phyloP scores from a whole-genome alignment of 2,797 vertebrate species.

The Oryzias sinensis region DNA sequence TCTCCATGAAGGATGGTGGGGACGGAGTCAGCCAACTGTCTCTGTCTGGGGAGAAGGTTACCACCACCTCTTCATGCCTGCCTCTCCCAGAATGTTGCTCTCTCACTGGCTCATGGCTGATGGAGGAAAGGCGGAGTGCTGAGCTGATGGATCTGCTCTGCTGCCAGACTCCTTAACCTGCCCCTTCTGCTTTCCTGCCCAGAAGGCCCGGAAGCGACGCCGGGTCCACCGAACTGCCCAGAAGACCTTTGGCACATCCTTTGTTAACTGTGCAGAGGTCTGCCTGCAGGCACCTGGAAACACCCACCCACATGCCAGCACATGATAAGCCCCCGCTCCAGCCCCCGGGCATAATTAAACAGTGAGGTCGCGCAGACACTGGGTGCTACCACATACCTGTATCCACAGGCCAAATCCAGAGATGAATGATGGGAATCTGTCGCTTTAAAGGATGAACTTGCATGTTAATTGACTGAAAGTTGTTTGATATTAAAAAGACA shows the following conservation, averaged over 20 bases:
- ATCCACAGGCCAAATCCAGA: conserved; percentile 9
- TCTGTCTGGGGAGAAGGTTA: too few species aligned
- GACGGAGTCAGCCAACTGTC: too few species aligned
- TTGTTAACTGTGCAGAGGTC: conserved; percentile 22
- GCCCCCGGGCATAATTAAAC: conserved; percentile 53
- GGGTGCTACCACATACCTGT: conserved; percentile 27
- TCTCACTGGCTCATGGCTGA: conserved; percentile 30
- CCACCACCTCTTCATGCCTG: background rate
- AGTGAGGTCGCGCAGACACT: conserved; percentile 21
- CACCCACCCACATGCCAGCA: conserved; percentile 23
- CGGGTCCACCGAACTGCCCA: conserved; percentile 27
- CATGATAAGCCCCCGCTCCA: conserved; percentile 6
- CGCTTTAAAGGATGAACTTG: conserved; percentile 47
- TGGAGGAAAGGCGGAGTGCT: conserved; percentile 24
- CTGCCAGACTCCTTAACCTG: conserved; percentile 22
- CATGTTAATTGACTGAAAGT: conserved; percentile 36
- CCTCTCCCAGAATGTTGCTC: conserved; percentile 19
- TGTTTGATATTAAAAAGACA: conserved; percentile 2
- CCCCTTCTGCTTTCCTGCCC: conserved; percentile 12
- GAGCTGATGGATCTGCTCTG: conserved; percentile 30
- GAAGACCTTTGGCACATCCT: conserved; percentile 39
- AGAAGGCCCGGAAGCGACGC: conserved; percentile 13
- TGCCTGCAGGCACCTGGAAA: conserved; percentile 20
- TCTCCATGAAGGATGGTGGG: too few species aligned
- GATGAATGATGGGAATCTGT: conserved; percentile 39